Conservation (phyloP, 1,140 invertebrate genomes). For the Zophobas atratus region DNA sequence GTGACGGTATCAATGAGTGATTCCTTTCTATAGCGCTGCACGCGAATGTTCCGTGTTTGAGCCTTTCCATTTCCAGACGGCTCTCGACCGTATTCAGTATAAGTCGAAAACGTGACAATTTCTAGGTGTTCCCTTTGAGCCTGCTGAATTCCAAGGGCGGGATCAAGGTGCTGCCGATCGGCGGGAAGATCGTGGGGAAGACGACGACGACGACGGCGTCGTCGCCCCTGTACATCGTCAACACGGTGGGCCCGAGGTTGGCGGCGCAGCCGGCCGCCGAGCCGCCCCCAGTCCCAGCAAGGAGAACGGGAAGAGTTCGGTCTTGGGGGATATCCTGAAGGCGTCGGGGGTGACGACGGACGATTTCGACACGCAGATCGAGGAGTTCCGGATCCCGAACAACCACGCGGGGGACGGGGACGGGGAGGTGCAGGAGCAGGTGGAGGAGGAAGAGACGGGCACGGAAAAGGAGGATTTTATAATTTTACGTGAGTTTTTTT, state of each 20-base stretch:
- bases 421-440: background rate
- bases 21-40: too few relatives aligned
- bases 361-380: conserved; percentile 51
- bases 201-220: conserved; percentile 27
- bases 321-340: conserved; percentile 49
- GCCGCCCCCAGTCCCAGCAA: background rate
- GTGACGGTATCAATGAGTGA: too few relatives aligned
- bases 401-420: conserved; percentile 14
- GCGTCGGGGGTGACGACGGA: conserved; percentile 43
- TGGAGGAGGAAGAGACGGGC: conserved; percentile 21
- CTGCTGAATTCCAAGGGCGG: conserved; percentile 63
- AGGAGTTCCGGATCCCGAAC: conserved; percentile 50
- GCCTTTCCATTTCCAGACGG: too few relatives aligned
- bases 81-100: too few relatives aligned
- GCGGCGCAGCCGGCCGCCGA: background rate
- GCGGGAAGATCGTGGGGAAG: conserved; percentile 62
- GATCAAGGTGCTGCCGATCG: conserved; percentile 63
- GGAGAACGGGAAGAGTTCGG: conserved; percentile 49
- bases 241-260: conserved; percentile 20
- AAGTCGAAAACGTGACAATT: too few relatives aligned
- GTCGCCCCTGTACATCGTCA: conserved; percentile 52
- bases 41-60: too few relatives aligned
- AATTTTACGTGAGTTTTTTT: conserved; percentile 23
- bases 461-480: conserved; percentile 2
- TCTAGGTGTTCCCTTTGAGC: conserved; percentile 61